phyloP scores from a whole-genome alignment of 2,113 vertebrate genomes.

The Chelonoidis abingdonii region DNA sequence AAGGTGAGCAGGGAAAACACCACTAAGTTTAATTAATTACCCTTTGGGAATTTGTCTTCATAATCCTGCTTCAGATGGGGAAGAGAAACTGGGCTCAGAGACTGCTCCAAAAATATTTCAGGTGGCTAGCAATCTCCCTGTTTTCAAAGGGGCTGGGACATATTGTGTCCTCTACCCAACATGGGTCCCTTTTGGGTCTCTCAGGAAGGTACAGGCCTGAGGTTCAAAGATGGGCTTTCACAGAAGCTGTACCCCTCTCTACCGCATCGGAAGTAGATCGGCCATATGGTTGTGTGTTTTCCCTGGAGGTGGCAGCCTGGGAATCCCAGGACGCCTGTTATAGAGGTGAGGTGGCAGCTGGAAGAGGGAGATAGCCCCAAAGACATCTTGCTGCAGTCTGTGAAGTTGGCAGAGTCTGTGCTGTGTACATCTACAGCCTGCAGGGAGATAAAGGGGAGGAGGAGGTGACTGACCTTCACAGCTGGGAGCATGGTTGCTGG shows the following conservation, averaged over 20 bases:
- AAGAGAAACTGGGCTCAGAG: not conserved
- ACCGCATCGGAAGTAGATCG: not conserved
- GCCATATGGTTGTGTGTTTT: not conserved
- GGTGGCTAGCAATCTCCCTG: not conserved
- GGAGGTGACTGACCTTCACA: not conserved
- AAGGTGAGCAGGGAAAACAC: not conserved
- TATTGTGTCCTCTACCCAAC: not conserved
- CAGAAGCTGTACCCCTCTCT: not conserved
- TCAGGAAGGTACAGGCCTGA: not conserved
- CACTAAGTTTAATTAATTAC: not conserved
- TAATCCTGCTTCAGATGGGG: not conserved
- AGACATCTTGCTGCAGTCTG: not conserved
- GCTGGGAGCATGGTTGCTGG: accelerated
- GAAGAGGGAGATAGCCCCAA: not conserved
- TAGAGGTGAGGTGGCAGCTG: not conserved
- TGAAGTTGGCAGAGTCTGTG: not conserved
- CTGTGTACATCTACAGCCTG: not conserved
- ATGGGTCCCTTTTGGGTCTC: not conserved
- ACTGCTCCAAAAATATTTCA: not conserved
- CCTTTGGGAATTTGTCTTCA: not conserved
- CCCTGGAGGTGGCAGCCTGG: not conserved
- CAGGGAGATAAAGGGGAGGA: not conserved
- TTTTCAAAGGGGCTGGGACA: not conserved
- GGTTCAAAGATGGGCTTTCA: not conserved
- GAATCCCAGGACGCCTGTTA: not conserved